Conservation (phyloP, 2,797 vertebrate genomes). For the Capromys pilorides region DNA sequence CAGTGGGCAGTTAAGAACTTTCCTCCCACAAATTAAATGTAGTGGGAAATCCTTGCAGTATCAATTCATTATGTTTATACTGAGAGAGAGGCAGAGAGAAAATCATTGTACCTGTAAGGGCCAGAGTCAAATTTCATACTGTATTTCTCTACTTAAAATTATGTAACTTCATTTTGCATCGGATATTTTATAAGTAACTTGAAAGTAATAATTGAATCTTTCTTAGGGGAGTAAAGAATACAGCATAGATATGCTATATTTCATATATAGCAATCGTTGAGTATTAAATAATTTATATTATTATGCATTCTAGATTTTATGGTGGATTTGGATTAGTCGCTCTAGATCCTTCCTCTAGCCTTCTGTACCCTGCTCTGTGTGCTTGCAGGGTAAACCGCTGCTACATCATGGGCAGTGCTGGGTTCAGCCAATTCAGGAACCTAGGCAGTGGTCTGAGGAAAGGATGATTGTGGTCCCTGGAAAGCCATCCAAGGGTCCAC, state of each 20-base stretch:
- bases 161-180: slow-evolving; percentile 12
- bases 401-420: background rate
- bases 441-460: background rate
- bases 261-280: background rate
- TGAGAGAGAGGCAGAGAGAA: background rate
- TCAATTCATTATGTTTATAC: background rate
- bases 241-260: background rate
- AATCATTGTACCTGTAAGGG: background rate
- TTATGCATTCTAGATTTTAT: background rate
- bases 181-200: background rate
- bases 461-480: background rate
- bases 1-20: background rate
- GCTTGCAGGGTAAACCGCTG: background rate
- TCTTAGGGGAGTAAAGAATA: background rate
- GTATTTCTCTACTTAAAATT: slow-evolving; percentile 31
- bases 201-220: background rate
- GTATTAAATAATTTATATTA: background rate
- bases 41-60: slow-evolving; percentile 17
- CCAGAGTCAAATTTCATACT: slow-evolving; percentile 25
- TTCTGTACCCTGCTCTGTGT: background rate
- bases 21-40: slow-evolving; percentile 23
- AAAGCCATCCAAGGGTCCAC: background rate
- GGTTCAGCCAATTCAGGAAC: background rate
- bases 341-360: background rate
- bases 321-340: background rate